Conservation (phyloP, 2,888 invertebrate genomes). For the Atrina japonica region DNA sequence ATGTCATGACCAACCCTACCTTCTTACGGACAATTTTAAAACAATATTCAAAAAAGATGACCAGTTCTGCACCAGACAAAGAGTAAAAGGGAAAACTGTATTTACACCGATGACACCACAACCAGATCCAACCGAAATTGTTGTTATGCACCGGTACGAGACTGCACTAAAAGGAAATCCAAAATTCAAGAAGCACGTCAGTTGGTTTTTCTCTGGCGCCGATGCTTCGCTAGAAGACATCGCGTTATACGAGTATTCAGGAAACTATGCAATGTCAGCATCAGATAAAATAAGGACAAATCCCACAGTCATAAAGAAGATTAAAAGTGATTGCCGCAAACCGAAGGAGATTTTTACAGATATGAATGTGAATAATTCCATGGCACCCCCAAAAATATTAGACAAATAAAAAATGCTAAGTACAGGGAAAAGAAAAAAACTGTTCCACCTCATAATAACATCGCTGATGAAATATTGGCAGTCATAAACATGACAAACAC, state of each 20-base stretch:
- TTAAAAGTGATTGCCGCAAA: neutral
- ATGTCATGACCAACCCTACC: too few relatives aligned
- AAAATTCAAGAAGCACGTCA: slow-evolving; percentile 1
- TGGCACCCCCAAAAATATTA: slow-evolving; percentile 3
- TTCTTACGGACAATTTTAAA: too few relatives aligned
- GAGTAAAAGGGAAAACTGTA: too few relatives aligned
- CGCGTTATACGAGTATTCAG: slow-evolving; percentile 11
- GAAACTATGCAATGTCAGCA: neutral
- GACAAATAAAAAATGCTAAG: slow-evolving; percentile 24
- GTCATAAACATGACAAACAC: slow-evolving; percentile 7
- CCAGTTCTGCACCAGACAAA: too few relatives aligned
- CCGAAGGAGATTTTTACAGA: neutral
- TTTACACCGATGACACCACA: neutral
- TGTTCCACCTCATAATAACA: neutral
- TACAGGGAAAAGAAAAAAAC: neutral
- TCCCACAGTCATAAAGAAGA: neutral
- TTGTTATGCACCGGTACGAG: neutral
- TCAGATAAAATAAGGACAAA: neutral
- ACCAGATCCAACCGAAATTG: neutral
- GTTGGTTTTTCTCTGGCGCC: neutral
- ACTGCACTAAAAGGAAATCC: neutral
- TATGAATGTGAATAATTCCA: slow-evolving; percentile 17
- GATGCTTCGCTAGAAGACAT: neutral
- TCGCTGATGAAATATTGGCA: slow-evolving; percentile 13
- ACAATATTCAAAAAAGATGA: too few relatives aligned